These are phyloP conservation scores for Etheostoma nigrum DNA, from an alignment of 2,797 vertebrate species.

Conservation along the genomic window DNA sequence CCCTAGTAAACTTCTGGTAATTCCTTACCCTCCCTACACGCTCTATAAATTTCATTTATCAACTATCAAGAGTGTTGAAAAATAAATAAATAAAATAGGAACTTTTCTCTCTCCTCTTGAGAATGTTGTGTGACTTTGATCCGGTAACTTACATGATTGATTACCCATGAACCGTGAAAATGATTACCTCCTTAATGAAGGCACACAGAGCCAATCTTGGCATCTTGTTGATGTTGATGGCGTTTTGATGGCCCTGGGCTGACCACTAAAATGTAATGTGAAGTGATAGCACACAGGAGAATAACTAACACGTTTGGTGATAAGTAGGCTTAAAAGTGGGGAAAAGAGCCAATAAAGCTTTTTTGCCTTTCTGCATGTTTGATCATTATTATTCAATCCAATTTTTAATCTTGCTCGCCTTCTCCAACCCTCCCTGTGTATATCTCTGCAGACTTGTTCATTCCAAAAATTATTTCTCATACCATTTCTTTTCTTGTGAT, in stretches of 20 bases:
- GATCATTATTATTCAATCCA: constrained; percentile 67
- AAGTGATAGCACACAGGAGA: constrained; percentile 34
- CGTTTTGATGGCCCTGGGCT: constrained; percentile 62
- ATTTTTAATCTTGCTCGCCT: constrained; percentile 48
- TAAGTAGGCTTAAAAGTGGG: constrained; percentile 26
- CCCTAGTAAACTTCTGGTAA: constrained; percentile 34
- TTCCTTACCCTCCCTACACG: constrained; percentile 42
- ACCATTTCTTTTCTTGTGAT: constrained; percentile 74
- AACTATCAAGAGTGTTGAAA: constrained; percentile 17
- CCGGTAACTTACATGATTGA: constrained; percentile 66
- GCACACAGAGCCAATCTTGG: constrained; percentile 57
- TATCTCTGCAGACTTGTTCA: constrained; percentile 62
- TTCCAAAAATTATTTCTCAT: constrained; percentile 66
- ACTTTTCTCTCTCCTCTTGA: constrained; percentile 55
- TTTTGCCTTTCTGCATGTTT: constrained; percentile 45
- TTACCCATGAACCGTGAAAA: constrained; percentile 73
- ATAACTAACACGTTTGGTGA: constrained; percentile 41
- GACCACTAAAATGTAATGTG: constrained; percentile 60
- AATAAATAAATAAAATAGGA: constrained; percentile 8
- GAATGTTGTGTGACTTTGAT: constrained; percentile 69
- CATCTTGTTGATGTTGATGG: constrained; percentile 43
- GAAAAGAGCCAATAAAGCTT: constrained; percentile 32
- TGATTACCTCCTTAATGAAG: constrained; percentile 72
- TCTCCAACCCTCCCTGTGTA: constrained; percentile 33
- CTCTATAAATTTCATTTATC: constrained; percentile 52